Evolutionary conservation across 2,797 vertebrate species (phyloP).

Genomic region (Salmo trutta): DNA sequence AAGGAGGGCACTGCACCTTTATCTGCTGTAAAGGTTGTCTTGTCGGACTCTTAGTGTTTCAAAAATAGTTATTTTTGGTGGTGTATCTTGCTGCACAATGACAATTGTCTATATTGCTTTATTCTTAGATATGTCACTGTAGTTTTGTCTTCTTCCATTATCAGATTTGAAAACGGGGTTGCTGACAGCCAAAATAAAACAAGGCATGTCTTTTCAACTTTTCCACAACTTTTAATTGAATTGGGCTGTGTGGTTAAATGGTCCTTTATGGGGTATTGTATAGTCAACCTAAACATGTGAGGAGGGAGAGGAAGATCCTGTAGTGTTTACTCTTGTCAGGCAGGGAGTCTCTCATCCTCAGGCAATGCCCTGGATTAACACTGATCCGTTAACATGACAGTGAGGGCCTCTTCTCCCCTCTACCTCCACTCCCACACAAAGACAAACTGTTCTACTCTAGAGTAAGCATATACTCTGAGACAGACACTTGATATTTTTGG

Average conservation of each 20-base stretch:
- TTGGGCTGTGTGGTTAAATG: constrained; percentile 10
- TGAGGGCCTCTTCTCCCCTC: background rate
- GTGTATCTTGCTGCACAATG: background rate
- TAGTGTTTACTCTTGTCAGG: constrained; percentile 23
- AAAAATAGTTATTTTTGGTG: background rate
- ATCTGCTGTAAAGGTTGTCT: background rate
- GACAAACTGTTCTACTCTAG: background rate
- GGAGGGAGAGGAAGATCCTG: background rate
- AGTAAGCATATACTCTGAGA: background rate
- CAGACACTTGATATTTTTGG: background rate
- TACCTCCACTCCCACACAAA: background rate
- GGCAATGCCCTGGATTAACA: constrained; percentile 14
- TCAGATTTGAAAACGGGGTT: too few species aligned
- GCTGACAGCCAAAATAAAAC: background rate
- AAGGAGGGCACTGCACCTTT: background rate
- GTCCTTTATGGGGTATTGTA: background rate
- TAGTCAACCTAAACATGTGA: constrained; percentile 1
- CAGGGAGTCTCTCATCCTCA: background rate
- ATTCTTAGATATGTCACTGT: background rate
- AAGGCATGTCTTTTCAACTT: background rate
- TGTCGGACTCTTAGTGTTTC: background rate
- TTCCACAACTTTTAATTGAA: too few species aligned
- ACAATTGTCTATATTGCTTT: background rate
- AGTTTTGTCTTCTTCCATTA: background rate
- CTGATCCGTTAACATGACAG: background rate